Evolutionary conservation across 2,888 invertebrate genomes (phyloP).

Genomic region (Microplitis manilae): DNA sequence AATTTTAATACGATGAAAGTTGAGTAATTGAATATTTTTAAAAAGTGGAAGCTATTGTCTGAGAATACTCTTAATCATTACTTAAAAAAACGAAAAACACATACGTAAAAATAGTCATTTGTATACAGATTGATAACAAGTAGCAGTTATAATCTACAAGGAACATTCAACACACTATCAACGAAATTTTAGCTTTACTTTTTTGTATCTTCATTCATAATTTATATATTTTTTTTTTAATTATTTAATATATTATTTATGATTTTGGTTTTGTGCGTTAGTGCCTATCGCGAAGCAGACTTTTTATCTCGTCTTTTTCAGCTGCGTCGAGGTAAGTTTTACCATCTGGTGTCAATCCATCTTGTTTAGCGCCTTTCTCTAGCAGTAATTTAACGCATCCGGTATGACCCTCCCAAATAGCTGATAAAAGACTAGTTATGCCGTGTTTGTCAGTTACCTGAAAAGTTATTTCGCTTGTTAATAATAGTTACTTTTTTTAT

Average conservation of each 20-base stretch:
- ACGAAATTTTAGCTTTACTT: conserved; percentile 61
- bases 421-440: conserved; percentile 93
- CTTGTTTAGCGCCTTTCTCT: conserved; percentile 80
- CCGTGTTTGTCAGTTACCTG: conserved; percentile 96
- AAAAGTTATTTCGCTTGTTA: conserved; percentile 20
- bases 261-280: conserved; percentile 55
- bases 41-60: too few relatives aligned
- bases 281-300: conserved; percentile 75
- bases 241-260: conserved; percentile 7
- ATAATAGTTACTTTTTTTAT: background rate
- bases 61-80: background rate
- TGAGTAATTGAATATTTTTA: too few relatives aligned
- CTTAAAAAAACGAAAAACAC: conserved; percentile 14
- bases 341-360: conserved; percentile 89
- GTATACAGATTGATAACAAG: conserved; percentile 51
- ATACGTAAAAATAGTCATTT: conserved; percentile 55
- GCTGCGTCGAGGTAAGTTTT: conserved; percentile 89
- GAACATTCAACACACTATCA: conserved; percentile 66
- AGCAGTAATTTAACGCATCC: conserved; percentile 91
- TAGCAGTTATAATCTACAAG: conserved; percentile 63
- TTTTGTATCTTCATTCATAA: conserved; percentile 36
- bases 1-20: too few relatives aligned
- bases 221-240: conserved; percentile 52
- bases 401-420: conserved; percentile 97
- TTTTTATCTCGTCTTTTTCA: conserved; percentile 92